phyloP scores from a whole-genome alignment of 2,113 vertebrate genomes.

The Lasiurus borealis region DNA sequence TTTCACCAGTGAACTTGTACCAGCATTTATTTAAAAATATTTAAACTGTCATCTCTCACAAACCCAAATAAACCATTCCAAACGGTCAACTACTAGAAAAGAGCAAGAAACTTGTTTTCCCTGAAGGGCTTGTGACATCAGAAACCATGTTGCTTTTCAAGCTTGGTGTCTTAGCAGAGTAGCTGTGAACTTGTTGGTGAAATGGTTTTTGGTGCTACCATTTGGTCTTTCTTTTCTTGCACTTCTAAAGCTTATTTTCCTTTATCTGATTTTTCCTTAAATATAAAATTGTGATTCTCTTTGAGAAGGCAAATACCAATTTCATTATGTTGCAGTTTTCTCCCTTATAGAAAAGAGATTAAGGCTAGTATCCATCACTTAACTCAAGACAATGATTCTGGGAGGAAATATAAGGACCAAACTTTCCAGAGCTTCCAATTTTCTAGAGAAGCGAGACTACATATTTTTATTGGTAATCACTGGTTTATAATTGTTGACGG shows the following conservation, averaged over 20 bases:
- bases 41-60: background rate
- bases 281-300: constrained; percentile 40
- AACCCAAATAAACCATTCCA: background rate
- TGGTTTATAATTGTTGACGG: constrained; percentile 14
- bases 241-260: background rate
- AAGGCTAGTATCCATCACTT: background rate
- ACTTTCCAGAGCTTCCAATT: background rate
- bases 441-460: background rate
- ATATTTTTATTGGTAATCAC: constrained; percentile 2
- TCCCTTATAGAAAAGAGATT: constrained; percentile 2
- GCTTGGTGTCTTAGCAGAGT: background rate
- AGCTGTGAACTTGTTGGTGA: background rate
- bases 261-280: constrained; percentile 21
- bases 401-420: background rate
- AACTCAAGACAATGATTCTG: background rate
- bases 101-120: background rate
- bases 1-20: background rate
- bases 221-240: constrained; percentile 14
- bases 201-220: background rate
- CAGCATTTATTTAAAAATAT: background rate
- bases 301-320: background rate
- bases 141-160: constrained; percentile 5
- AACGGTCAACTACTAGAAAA: background rate
- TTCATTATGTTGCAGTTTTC: constrained; percentile 20
- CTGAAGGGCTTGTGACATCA: background rate